Conservation (phyloP, 1,140 invertebrate species). For the Bombus pascuorum region DNA sequence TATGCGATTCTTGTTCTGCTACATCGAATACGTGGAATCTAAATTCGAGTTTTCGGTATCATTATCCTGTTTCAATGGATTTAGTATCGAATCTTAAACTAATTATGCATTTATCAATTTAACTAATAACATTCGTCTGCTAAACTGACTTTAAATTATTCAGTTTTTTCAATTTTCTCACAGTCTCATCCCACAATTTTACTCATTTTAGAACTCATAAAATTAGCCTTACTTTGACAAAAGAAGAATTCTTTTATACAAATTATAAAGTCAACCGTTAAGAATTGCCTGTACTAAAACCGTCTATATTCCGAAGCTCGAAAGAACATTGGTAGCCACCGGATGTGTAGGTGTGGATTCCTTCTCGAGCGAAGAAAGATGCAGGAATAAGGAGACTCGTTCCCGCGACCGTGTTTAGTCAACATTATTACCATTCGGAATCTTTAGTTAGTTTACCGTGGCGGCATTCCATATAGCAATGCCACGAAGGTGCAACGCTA, state of each 20-base stretch:
- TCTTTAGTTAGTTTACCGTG: slow-evolving; percentile 48
- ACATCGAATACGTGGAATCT: not conserved
- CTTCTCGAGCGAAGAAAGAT: slow-evolving; percentile 44
- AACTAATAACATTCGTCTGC: no score
- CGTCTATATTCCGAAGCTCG: not conserved
- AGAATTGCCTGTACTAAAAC: not conserved
- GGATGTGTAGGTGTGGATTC: slow-evolving; percentile 1
- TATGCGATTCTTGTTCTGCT: not conserved
- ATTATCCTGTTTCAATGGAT: no score
- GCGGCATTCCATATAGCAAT: slow-evolving; percentile 44
- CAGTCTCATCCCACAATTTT: no score
- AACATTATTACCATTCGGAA: slow-evolving; percentile 51
- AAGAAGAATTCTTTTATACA: not conserved
- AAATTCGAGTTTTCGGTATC: no score
- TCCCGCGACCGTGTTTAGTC: slow-evolving; percentile 52
- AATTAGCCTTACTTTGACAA: not conserved
- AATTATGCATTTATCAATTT: no score
- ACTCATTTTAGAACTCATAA: no score
- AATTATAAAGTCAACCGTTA: not conserved
- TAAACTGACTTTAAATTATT: no score
- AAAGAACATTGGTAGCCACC: not conserved
- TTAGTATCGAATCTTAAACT: no score
- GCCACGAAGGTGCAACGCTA: slow-evolving; percentile 17
- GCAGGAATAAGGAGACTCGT: slow-evolving; percentile 12
- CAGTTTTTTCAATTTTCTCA: no score